Percentiles rank a stretch among this genome's conserved stretches.
Evolutionary conservation across 2,888 invertebrate genomes (phyloP).

Genomic region (Stenodera caucasica): DNA sequence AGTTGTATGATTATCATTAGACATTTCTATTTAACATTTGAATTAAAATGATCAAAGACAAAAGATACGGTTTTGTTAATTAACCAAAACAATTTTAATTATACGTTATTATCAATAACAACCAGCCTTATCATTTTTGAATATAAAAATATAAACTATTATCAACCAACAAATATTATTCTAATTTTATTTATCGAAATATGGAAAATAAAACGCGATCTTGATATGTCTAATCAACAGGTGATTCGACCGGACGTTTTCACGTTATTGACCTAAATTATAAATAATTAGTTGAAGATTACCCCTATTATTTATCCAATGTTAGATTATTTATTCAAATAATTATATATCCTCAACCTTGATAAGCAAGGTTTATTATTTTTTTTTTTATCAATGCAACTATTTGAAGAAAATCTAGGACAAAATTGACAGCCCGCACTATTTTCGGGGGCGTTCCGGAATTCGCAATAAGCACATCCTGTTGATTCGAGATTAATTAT

Average conservation of each 20-base stretch:
- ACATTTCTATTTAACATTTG: conserved; percentile 6
- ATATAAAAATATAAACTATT: too few species aligned
- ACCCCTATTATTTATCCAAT: conserved; percentile 2
- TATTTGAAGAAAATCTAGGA: not conserved
- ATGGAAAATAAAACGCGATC: too few species aligned
- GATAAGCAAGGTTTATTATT: conserved; percentile 17
- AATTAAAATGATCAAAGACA: too few species aligned
- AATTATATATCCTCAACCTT: conserved; percentile 10
- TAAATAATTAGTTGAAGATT: conserved; percentile 9
- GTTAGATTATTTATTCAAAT: conserved; percentile 11
- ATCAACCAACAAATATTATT: too few species aligned
- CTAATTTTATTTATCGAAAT: too few species aligned
- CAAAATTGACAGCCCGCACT: not conserved
- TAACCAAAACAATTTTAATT: too few species aligned
- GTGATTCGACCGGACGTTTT: not conserved
- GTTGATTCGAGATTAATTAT: too few species aligned
- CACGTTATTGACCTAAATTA: conserved; percentile 9
- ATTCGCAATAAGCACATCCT: not conserved
- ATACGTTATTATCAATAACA: not conserved
- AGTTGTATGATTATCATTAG: conserved; percentile 50
- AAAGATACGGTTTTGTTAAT: too few species aligned
- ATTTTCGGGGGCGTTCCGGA: not conserved
- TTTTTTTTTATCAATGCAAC: not conserved
- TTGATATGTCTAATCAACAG: conserved; percentile 9
- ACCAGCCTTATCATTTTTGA: too few species aligned